Evolutionary conservation across 2,888 invertebrate species (phyloP).

Genomic region (Bombyx huttoni): DNA sequence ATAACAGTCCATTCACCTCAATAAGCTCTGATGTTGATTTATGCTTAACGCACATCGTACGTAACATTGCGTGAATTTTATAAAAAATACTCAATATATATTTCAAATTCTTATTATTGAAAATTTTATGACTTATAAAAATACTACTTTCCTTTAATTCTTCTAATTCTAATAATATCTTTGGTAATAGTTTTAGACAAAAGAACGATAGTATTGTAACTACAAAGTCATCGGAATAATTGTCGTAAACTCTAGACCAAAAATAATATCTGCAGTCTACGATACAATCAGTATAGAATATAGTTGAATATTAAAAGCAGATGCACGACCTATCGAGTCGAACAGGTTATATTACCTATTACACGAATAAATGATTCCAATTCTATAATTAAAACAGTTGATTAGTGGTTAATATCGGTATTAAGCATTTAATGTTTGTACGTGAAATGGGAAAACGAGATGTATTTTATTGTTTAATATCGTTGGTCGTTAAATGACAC

Average conservation of each 20-base stretch:
- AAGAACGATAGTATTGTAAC: no score
- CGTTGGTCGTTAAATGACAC: constrained; percentile 6
- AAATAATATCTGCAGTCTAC: background rate
- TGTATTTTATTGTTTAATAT: constrained; percentile 11
- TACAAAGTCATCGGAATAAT: no score
- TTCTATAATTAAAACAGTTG: background rate
- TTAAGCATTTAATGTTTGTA: constrained; percentile 1
- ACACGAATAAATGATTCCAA: background rate
- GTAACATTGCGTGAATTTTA: no score
- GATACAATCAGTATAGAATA: background rate
- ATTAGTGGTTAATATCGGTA: background rate
- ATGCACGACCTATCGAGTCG: background rate
- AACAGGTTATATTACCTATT: background rate
- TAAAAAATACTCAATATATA: no score
- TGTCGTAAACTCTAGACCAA: background rate
- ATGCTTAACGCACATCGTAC: no score
- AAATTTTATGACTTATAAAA: no score
- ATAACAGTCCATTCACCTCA: no score
- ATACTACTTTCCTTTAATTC: no score
- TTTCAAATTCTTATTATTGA: no score
- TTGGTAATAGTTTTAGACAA: no score
- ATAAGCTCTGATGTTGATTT: no score
- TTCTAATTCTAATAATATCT: no score
- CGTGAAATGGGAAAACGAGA: constrained; percentile 14
- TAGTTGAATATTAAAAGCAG: background rate